phyloP scores from a whole-genome alignment of 2,888 invertebrate genomes.

The Incurvaria masculella region DNA sequence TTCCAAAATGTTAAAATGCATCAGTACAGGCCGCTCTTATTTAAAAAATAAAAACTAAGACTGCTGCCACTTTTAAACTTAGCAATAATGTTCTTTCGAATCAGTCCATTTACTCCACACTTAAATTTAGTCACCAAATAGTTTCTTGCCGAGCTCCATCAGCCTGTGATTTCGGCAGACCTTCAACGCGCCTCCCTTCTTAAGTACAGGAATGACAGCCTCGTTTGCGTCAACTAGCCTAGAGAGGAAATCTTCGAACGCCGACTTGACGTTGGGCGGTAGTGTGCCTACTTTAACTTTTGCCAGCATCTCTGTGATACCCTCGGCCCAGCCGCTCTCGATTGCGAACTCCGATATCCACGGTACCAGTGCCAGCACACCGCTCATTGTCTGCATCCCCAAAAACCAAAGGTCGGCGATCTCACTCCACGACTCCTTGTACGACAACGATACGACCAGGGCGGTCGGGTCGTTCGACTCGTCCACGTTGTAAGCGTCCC shows the following conservation, averaged over 20 bases:
- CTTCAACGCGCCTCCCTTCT: slow-evolving; percentile 77
- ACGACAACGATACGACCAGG: slow-evolving; percentile 79
- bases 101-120: neutral
- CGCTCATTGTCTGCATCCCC: slow-evolving; percentile 90
- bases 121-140: slow-evolving; percentile 73
- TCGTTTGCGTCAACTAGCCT: slow-evolving; percentile 79
- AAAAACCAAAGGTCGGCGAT: slow-evolving; percentile 90
- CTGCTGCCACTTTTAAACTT: neutral
- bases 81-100: neutral
- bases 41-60: neutral
- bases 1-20: neutral
- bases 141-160: slow-evolving; percentile 85
- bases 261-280: slow-evolving; percentile 81
- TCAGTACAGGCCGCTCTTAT: neutral
- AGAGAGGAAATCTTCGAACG: slow-evolving; percentile 86
- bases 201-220: slow-evolving; percentile 69
- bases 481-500: slow-evolving; percentile 90
- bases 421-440: slow-evolving; percentile 87
- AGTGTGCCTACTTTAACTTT: slow-evolving; percentile 81
- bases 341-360: slow-evolving; percentile 91
- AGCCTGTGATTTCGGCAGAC: slow-evolving; percentile 84
- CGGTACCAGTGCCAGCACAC: slow-evolving; percentile 74
- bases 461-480: slow-evolving; percentile 81
- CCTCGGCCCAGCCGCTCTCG: slow-evolving; percentile 92
- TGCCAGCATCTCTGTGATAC: slow-evolving; percentile 76